phyloP scores from a whole-genome alignment of 2,888 invertebrate species.

The Drosophila picticornis region DNA sequence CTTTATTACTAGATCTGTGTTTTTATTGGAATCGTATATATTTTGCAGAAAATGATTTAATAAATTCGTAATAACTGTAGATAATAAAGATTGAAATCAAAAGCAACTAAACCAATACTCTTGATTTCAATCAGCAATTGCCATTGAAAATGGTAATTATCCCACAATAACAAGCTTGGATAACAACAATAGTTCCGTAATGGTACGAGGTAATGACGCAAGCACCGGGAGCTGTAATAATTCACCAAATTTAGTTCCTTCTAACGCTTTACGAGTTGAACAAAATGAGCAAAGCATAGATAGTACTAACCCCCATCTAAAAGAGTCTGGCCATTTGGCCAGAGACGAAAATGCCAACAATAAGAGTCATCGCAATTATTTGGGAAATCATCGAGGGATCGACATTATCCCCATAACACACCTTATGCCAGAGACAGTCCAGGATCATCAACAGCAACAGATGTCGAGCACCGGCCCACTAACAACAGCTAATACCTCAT shows the following conservation, averaged over 20 bases:
- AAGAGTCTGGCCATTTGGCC: conserved; percentile 28
- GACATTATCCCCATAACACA: conserved; percentile 44
- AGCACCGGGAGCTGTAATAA: conserved; percentile 29
- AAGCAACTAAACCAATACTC: conserved; percentile 16
- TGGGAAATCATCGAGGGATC: conserved; percentile 40
- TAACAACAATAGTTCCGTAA: conserved; percentile 40
- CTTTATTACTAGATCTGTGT: background rate
- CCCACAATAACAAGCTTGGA: conserved; percentile 70
- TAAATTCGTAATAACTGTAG: background rate
- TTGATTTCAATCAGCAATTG: conserved; percentile 62
- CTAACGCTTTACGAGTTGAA: conserved; percentile 19
- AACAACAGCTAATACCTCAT: conserved; percentile 56
- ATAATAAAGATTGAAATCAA: background rate
- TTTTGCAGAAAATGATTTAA: background rate
- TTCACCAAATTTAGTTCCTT: conserved; percentile 25
- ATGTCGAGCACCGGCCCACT: conserved; percentile 36
- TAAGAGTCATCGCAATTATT: conserved; percentile 38
- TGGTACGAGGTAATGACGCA: conserved; percentile 32
- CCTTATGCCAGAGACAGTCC: conserved; percentile 28
- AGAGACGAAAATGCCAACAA: conserved; percentile 47
- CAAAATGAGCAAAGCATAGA: conserved; percentile 22
- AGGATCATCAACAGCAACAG: conserved; percentile 30
- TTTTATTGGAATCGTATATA: background rate
- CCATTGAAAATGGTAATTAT: conserved; percentile 75
- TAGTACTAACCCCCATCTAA: conserved; percentile 12